phyloP scores from a whole-genome alignment of 2,797 vertebrate species.

The Danio choprae region DNA sequence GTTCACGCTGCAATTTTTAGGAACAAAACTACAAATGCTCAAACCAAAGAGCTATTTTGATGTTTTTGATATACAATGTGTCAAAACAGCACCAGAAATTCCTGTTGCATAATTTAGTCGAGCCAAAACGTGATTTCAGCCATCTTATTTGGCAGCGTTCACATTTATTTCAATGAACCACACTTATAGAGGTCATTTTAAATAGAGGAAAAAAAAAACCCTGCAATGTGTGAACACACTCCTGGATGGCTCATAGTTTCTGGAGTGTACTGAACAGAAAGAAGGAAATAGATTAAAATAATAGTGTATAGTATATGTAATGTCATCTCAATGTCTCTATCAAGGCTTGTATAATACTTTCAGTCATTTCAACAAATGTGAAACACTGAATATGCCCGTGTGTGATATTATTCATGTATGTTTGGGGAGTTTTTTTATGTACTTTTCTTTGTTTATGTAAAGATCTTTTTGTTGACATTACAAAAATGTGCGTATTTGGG shows the following conservation, averaged over 20 bases:
- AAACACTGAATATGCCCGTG: constrained; percentile 72
- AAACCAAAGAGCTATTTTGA: no score
- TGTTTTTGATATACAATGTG: no score
- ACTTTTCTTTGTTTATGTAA: constrained; percentile 55
- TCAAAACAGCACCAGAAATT: no score
- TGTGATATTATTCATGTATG: constrained; percentile 69
- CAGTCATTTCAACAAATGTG: constrained; percentile 72
- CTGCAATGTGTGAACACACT: no score
- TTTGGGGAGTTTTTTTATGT: constrained; percentile 61
- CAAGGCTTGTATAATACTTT: constrained; percentile 70
- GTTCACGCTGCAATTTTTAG: no score
- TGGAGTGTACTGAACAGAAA: constrained; percentile 7
- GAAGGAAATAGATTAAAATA: constrained; percentile 64
- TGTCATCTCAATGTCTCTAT: constrained; percentile 69
- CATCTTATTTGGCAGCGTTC: no score
- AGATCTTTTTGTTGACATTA: constrained; percentile 54
- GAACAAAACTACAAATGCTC: no score
- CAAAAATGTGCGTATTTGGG: constrained; percentile 65
- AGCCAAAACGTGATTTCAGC: no score
- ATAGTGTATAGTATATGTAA: constrained; percentile 72
- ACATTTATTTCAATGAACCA: no score
- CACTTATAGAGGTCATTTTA: no score
- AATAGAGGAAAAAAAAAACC: no score
- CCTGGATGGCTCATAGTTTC: neutral
- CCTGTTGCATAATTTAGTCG: no score